Evolutionary conservation across 2,797 vertebrate species (phyloP), one percentile per base, ranked within the genome.

Genomic region (Molossus alvarezi): DNA sequence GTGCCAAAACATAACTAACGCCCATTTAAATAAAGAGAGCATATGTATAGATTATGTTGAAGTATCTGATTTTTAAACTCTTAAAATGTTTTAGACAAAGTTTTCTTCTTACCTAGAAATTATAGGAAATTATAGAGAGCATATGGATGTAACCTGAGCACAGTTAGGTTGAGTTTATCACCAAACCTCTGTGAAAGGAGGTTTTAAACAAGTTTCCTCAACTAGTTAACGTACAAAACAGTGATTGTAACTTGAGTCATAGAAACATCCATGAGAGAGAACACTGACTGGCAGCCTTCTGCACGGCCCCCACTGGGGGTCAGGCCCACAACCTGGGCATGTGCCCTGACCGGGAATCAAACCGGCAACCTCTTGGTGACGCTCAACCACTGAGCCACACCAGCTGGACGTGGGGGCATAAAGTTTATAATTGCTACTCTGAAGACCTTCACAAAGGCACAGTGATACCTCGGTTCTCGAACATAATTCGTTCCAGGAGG

Each of bases 91-190:
- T 10, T 88, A n/a, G 21, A 89, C 53, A 37, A 85, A 51, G 18
- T 92, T 96, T 90, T 8, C 23, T 94, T 2, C 7, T 51, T 64
- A 83, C 58, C 45, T 60, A 55, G 33, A 88, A 94, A 88, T 91
- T 65, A 48, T 48, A 73, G 14, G 53, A 88, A 94, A 88, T 91
- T 65, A 48, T 48, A 73, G 14, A 53, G 83, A 90, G 45, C 13
- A 65, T 37, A 60, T 60, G 14, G 2, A 25, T 51, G 33, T 71
- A 77, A 25, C 9, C 18, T 88, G 55, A 92, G 58, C 4, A 94
- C 64, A 96, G 37, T 37, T 80, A 73, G 3, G 5, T 73, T 75
- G 13, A 29, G 11, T 7, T 91, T 72, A 71, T 58, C 64, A 48
- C 8, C 12, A 94, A 67, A 95, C 8, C 45, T 95, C 23, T 11